Evolutionary conservation across 2,888 invertebrate genomes (phyloP).

Genomic region (Priocnemis perturbator): DNA sequence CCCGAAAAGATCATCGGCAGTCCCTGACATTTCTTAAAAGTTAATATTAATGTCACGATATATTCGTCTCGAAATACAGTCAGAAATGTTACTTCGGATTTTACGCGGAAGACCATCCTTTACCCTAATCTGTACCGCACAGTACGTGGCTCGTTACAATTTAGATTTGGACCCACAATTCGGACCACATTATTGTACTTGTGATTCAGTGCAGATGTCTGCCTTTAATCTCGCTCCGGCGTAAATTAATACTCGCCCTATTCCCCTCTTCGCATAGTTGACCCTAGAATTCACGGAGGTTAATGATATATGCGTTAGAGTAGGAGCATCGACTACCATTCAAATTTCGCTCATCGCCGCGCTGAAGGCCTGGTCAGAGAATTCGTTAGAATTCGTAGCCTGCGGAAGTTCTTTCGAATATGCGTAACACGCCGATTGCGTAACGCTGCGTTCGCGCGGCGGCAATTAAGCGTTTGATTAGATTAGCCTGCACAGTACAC

Average conservation of each 20-base stretch:
- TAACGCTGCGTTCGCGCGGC: no score
- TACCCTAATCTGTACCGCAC: not conserved
- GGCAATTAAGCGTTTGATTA: no score
- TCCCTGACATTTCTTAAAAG: no score
- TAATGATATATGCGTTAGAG: not conserved
- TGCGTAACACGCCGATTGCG: no score
- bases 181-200: not conserved
- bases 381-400: no score
- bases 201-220: not conserved
- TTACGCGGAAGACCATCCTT: not conserved
- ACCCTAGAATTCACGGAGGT: not conserved
- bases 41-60: no score
- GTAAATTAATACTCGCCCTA: conserved; percentile 9
- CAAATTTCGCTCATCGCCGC: no score
- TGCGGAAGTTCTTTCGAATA: no score
- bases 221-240: conserved; percentile 11
- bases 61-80: no score
- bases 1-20: no score
- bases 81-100: not conserved
- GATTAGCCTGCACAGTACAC: no score
- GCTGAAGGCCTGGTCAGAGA: no score
- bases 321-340: not conserved
- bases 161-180: not conserved
- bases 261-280: not conserved
- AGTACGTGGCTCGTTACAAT: not conserved